phyloP scores from a whole-genome alignment of 2,888 invertebrate genomes.

The Plebejus melissa region DNA sequence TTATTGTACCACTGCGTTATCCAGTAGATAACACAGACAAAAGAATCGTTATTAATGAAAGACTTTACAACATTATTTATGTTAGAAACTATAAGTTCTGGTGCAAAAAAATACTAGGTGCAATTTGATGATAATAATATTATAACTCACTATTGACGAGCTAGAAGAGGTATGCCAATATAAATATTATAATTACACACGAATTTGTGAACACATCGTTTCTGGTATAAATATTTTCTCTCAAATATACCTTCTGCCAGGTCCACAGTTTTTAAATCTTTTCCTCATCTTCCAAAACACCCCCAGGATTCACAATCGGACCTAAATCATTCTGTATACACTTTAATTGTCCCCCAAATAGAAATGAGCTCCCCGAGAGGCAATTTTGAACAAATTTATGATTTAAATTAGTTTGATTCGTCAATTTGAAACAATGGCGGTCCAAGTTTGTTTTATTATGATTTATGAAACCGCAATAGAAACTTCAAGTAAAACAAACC shows the following conservation, averaged over 20 bases:
- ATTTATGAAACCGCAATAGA: not conserved
- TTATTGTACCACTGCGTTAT: not conserved
- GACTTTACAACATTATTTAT: too few species aligned
- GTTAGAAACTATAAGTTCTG: too few species aligned
- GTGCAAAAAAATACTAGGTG: too few species aligned
- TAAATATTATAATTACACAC: too few species aligned
- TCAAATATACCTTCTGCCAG: not conserved
- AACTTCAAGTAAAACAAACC: conserved; percentile 8
- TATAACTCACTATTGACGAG: too few species aligned
- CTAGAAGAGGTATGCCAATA: too few species aligned
- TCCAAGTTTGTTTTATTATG: conserved; percentile 16
- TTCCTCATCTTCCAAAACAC: conserved; percentile 13
- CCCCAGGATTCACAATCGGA: conserved; percentile 18
- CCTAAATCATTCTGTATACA: conserved; percentile 7
- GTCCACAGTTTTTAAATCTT: not conserved
- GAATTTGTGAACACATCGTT: too few species aligned
- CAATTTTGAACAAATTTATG: conserved; percentile 1
- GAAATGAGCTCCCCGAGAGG: conserved; percentile 10
- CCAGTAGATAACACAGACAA: not conserved
- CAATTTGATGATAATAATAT: too few species aligned
- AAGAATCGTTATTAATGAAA: not conserved
- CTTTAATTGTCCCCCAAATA: conserved; percentile 19
- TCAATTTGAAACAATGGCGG: conserved; percentile 18
- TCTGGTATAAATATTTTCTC: too few species aligned
- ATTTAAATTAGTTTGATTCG: conserved; percentile 22